Conservation (phyloP, 2,113 vertebrate genomes). For the Colius striatus region DNA sequence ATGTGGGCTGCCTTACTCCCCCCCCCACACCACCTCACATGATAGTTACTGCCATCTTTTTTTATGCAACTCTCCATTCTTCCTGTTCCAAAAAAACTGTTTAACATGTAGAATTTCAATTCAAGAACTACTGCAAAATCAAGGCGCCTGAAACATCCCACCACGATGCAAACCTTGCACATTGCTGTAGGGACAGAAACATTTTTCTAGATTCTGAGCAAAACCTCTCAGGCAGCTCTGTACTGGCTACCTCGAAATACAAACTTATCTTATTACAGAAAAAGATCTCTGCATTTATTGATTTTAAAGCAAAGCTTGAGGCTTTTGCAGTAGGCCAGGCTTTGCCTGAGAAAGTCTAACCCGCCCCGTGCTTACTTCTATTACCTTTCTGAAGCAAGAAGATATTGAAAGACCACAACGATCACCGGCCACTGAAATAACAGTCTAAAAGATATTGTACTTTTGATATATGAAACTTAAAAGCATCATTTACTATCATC, state of each 20-base stretch:
- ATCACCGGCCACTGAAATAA: neutral
- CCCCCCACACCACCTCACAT: neutral
- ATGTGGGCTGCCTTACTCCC: neutral
- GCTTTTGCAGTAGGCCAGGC: neutral
- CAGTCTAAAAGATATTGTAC: neutral
- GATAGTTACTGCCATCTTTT: neutral
- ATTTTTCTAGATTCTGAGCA: neutral
- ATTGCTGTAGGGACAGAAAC: neutral
- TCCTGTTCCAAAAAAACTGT: neutral
- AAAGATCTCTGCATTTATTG: neutral
- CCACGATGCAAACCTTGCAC: neutral
- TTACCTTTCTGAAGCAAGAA: neutral
- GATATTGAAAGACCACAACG: neutral
- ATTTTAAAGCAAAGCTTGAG: neutral
- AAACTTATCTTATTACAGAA: neutral
- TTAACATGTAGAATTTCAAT: neutral
- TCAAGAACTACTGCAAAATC: neutral
- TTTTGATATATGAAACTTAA: neutral
- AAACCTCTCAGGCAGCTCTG: neutral
- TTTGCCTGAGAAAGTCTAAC: neutral
- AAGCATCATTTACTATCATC: rapidly evolving
- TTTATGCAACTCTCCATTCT: neutral
- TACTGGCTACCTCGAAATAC: neutral
- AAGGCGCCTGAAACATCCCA: neutral
- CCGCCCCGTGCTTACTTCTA: neutral